Evolutionary conservation across 2,797 vertebrate genomes (phyloP), one percentile per base, ranked within the genome.

Genomic region (Picus viridis): DNA sequence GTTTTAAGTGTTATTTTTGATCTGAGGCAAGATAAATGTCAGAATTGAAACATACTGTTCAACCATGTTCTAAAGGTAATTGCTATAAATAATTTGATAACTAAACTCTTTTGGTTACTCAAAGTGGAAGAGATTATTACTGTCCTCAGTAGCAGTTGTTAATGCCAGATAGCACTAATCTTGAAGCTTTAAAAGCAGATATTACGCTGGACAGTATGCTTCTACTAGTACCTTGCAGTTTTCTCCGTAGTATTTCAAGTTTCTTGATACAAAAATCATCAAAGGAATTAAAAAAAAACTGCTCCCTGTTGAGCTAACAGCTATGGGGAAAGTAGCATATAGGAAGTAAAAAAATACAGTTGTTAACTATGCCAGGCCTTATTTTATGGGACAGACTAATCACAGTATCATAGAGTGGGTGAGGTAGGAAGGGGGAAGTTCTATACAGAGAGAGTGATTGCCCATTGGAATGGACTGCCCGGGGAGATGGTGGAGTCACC

Each of bases 181-280:
- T 26, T 49, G 29, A 74, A 34, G 23, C 15, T 82, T 90, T 67
- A 49, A 59, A 51, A 32, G 16, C 81, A 27, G 8, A 6, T 57
- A 7, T 5, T 59, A 10, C 36, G 39, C 26, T 32, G 23, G 16
- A 24, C n/a, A 16, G 12, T 70, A 11, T 5, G 39, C 17, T 71
- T 86, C 49, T 80, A 18, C 14, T 86, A 61, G 13, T 68, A 29
- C 4, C 3, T 92, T 57, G 49, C 9, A 81, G n/a, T 59, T 26
- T 59, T 95, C 49, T 39, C 39, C 61, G 34, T 29, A 34, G 62
- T 54, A 74, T 54, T 91, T 94, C 59, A 79, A 72, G 11, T 56
- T 78, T 94, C n/a, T 88, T 94, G 67, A 68, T 71, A 64, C 62
- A 90, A 84, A 74, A 84, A 6, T 68, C 59, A 74, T 91, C 62